A percentile compares a stretch with the other conserved stretches of the same genome.
These are phyloP conservation scores for Helicoverpa zea DNA, from an alignment of 1,140 invertebrate species.

Conservation along the genomic window DNA sequence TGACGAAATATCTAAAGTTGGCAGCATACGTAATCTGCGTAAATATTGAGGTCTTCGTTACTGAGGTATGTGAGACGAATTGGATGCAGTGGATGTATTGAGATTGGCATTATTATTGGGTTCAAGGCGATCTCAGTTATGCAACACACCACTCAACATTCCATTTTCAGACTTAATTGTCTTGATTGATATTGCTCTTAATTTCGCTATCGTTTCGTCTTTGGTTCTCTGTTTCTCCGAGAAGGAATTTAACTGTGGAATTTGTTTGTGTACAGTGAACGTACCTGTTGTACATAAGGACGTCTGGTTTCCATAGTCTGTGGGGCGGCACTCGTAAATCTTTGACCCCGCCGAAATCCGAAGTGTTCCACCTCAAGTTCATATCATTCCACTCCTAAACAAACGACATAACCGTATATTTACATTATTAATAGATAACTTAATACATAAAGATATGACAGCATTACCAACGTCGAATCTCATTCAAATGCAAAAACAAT, in stretches of 20 bases:
- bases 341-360: slow-evolving; percentile 98
- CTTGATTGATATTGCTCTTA: slow-evolving; percentile 26
- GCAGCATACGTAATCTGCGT: too few species aligned
- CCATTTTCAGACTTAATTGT: slow-evolving; percentile 20
- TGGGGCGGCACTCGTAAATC: slow-evolving; percentile 98
- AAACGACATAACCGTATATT: slow-evolving; percentile 6
- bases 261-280: slow-evolving; percentile 21
- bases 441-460: neutral
- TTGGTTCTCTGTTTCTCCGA: neutral
- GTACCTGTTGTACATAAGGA: slow-evolving; percentile 99
- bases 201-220: neutral
- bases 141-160: neutral
- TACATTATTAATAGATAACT: neutral
- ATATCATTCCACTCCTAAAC: slow-evolving; percentile 98
- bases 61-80: neutral
- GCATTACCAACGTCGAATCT: slow-evolving; percentile 15
- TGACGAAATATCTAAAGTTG: too few species aligned
- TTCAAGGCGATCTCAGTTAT: neutral
- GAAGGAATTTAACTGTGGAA: neutral
- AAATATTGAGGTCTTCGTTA: too few species aligned
- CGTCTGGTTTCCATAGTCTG: slow-evolving; percentile 99
- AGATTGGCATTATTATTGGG: neutral
- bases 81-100: neutral
- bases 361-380: slow-evolving; percentile 98
- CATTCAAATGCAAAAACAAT: neutral